Evolutionary conservation across 35 echinoderm and acorn worm genomes (phyloP).

Genomic region (Lytechinus variegatus): DNA sequence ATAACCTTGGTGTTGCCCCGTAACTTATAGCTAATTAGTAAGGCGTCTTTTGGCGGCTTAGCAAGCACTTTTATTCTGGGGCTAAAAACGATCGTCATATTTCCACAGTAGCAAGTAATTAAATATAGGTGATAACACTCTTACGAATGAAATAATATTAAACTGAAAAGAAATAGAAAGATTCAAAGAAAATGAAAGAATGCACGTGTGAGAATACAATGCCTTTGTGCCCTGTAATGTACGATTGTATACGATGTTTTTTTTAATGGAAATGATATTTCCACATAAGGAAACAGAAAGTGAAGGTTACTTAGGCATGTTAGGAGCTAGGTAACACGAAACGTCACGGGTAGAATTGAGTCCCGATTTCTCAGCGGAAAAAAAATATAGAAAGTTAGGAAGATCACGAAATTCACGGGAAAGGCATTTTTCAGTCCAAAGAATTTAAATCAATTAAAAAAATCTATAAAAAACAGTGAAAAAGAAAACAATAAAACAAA

Average conservation of each 20-base stretch:
- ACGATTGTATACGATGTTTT: background rate
- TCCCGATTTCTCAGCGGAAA: too few species aligned
- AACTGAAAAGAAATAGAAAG: background rate
- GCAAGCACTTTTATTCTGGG: background rate
- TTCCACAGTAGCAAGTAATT: background rate
- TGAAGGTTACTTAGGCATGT: background rate
- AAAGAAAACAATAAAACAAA: too few species aligned
- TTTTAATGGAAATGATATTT: background rate
- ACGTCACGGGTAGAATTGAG: too few species aligned
- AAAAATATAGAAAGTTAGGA: too few species aligned
- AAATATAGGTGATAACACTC: background rate
- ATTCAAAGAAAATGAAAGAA: background rate
- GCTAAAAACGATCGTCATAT: background rate
- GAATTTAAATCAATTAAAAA: too few species aligned
- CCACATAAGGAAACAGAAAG: background rate
- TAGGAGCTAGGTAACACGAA: too few species aligned
- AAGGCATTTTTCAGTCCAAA: too few species aligned
- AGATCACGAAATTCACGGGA: too few species aligned
- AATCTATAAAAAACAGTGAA: too few species aligned
- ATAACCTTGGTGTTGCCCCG: background rate
- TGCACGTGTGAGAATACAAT: background rate
- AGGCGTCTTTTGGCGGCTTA: background rate
- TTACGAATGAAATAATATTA: background rate
- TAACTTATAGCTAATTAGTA: constrained; percentile 20
- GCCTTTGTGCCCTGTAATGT: background rate